These are phyloP conservation scores for Cheilosia vulpina DNA, from an alignment of 2,888 invertebrate species.

Conservation along the genomic window DNA sequence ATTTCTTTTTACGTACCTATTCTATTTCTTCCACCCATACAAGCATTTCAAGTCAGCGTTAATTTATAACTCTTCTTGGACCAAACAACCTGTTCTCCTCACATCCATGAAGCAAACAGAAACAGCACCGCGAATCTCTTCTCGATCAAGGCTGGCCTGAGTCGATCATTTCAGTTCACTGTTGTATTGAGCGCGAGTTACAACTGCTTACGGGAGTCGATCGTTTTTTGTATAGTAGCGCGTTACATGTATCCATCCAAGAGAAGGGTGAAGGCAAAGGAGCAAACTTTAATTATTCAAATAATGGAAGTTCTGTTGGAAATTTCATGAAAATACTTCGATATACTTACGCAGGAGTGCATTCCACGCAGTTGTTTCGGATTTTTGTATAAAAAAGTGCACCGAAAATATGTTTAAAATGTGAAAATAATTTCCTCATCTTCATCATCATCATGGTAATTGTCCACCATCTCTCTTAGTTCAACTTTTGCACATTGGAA, in stretches of 20 bases:
- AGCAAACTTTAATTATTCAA: constrained; percentile 17
- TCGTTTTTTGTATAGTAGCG: constrained; percentile 42
- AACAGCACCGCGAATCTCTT: constrained; percentile 48
- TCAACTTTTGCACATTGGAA: constrained; percentile 75
- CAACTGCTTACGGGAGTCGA: constrained; percentile 50
- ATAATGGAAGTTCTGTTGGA: constrained; percentile 13
- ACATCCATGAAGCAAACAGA: constrained; percentile 28
- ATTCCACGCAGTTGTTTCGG: neutral
- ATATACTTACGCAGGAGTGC: neutral
- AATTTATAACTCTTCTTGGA: constrained; percentile 25
- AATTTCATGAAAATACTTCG: constrained; percentile 5
- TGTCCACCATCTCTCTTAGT: constrained; percentile 67
- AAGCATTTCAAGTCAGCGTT: neutral
- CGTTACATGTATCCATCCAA: constrained; percentile 49
- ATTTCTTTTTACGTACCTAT: neutral
- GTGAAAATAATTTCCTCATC: constrained; percentile 60
- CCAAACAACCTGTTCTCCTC: constrained; percentile 67
- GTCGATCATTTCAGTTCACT: constrained; percentile 62
- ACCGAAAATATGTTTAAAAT: constrained; percentile 32
- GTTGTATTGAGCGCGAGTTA: constrained; percentile 66
- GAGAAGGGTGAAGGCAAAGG: constrained; percentile 56
- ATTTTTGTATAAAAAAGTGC: constrained; percentile 4
- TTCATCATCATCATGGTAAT: constrained; percentile 64
- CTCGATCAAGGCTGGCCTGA: constrained; percentile 40
- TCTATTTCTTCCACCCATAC: constrained; percentile 1